These are phyloP conservation scores for Dinocampus coccinellae DNA, from an alignment of 2,888 invertebrate species.

Conservation along the genomic window DNA sequence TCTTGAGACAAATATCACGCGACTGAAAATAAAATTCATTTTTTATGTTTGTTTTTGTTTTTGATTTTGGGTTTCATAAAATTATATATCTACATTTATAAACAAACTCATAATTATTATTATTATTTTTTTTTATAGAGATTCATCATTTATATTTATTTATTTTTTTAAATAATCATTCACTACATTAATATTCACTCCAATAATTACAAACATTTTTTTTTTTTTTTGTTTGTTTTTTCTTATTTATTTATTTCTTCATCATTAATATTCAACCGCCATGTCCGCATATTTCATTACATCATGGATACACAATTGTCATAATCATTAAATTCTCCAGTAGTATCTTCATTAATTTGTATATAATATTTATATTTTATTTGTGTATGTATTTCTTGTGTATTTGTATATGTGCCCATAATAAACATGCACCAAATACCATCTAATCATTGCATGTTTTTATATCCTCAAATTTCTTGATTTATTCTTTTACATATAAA, in stretches of 20 bases:
- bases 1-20: no score
- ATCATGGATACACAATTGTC: not conserved
- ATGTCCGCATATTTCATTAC: constrained; percentile 6
- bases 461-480: not conserved
- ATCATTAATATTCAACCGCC: constrained; percentile 11
- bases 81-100: not conserved
- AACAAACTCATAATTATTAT: not conserved
- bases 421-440: constrained; percentile 9
- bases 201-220: constrained; percentile 56
- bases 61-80: not conserved
- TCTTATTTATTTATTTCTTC: constrained; percentile 7
- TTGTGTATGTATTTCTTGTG: not conserved
- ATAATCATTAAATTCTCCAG: constrained; percentile 24
- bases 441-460: constrained; percentile 6
- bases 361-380: constrained; percentile 19
- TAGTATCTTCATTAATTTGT: not conserved
- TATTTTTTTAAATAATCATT: constrained; percentile 63
- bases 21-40: no score
- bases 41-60: no score
- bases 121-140: constrained; percentile 19
- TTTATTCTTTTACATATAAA: constrained; percentile 17
- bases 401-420: constrained; percentile 12
- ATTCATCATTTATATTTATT: constrained; percentile 57
- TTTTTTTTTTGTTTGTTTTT: constrained; percentile 20
- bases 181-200: constrained; percentile 62